Percentiles rank a stretch among this genome's conserved stretches.
Conservation (phyloP, 1,140 invertebrate species). For the Macrostomum lignano region DNA sequence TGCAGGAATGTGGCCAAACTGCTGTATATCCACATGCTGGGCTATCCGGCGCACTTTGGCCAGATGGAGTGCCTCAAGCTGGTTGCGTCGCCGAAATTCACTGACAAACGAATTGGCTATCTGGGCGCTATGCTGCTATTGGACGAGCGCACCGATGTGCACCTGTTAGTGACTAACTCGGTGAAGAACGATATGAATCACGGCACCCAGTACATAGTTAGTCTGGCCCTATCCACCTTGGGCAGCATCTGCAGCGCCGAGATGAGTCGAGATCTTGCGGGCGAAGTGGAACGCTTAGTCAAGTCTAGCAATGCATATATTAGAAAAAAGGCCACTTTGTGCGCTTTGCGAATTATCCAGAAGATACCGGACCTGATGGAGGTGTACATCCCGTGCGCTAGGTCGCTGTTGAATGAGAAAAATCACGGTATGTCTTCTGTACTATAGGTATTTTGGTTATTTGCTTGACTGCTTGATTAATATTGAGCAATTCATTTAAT, state of each 20-base stretch:
- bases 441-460: too few species aligned
- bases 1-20: conserved; percentile 97
- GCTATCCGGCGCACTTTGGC: conserved; percentile 97
- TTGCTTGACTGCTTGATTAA: too few species aligned
- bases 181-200: conserved; percentile 90
- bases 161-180: conserved; percentile 91
- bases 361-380: conserved; percentile 97
- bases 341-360: conserved; percentile 78
- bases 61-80: conserved; percentile 91
- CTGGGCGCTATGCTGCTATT: conserved; percentile 86
- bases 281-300: conserved; percentile 68
- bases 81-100: conserved; percentile 82
- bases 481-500: too few species aligned
- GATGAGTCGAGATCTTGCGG: conserved; percentile 88
- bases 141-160: conserved; percentile 91
- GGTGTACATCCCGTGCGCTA: conserved; percentile 82
- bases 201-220: conserved; percentile 90
- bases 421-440: too few species aligned
- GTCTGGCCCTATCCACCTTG: conserved; percentile 75
- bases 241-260: conserved; percentile 90
- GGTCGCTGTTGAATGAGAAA: conserved; percentile 80
- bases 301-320: conserved; percentile 87
- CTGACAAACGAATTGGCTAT: conserved; percentile 95
- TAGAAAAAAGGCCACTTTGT: conserved; percentile 53
- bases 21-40: conserved; percentile 97